Evolutionary conservation across 1,140 invertebrate genomes (phyloP).

Genomic region (Bilobella aurantiaca): DNA sequence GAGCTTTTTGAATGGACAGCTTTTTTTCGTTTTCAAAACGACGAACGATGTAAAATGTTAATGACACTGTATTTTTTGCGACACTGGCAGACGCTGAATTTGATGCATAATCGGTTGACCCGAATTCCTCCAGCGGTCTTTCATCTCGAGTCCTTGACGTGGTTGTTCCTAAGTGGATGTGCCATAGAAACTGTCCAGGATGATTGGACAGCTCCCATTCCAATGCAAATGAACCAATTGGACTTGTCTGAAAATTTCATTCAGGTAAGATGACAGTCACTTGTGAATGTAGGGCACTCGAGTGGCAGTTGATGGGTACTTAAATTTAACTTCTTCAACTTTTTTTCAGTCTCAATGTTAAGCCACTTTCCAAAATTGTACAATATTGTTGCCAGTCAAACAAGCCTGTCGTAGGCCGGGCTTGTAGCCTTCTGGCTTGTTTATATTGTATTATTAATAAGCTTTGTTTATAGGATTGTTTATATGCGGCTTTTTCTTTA

Average conservation of each 20-base stretch:
- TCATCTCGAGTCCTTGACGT: slow-evolving; percentile 29
- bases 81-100: slow-evolving; percentile 26
- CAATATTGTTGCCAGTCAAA: no score
- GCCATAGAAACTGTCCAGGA: slow-evolving; percentile 22
- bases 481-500: no score
- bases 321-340: no score
- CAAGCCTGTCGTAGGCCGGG: no score
- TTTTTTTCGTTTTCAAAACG: neutral
- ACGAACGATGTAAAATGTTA: no score
- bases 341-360: no score
- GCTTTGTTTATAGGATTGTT: no score
- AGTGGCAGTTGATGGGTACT: neutral
- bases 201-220: slow-evolving; percentile 19
- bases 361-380: no score
- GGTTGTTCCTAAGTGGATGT: slow-evolving; percentile 30
- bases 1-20: neutral
- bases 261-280: slow-evolving; percentile 29
- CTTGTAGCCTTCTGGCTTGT: no score
- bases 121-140: slow-evolving; percentile 28
- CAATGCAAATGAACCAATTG: slow-evolving; percentile 32
- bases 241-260: slow-evolving; percentile 34
- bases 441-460: no score
- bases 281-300: no score
- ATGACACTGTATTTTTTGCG: neutral
- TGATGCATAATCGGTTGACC: slow-evolving; percentile 30